phyloP scores from a whole-genome alignment of 2,113 vertebrate species.

The Aphyosemion australe region DNA sequence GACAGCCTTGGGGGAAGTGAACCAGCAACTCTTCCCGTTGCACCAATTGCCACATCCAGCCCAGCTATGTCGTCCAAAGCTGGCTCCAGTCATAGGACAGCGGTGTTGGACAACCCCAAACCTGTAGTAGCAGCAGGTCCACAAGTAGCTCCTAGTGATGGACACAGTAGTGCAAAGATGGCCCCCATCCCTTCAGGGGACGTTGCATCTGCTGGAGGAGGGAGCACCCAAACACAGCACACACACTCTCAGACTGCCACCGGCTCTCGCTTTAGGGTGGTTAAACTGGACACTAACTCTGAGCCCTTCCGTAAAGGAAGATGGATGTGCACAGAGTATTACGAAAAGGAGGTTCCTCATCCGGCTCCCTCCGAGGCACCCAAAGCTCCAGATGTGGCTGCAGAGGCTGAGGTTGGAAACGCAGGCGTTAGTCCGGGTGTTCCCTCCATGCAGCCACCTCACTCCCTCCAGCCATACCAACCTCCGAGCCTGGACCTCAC shows the following conservation, averaged over 20 bases:
- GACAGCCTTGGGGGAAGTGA: constrained; percentile 59
- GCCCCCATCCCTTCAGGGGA: constrained; percentile 24
- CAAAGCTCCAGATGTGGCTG: constrained; percentile 40
- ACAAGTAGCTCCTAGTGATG: constrained; percentile 19
- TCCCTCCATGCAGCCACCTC: constrained; percentile 46
- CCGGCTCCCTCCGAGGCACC: constrained; percentile 41
- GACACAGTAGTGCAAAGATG: constrained; percentile 34
- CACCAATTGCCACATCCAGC: constrained; percentile 44
- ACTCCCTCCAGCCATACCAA: constrained; percentile 65
- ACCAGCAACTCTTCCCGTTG: constrained; percentile 22
- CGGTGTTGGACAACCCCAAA: constrained; percentile 48
- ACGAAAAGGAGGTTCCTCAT: constrained; percentile 88
- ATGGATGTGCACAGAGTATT: constrained; percentile 96
- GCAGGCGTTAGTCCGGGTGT: constrained; percentile 29
- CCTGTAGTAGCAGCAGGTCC: constrained; percentile 25
- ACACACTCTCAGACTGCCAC: constrained; percentile 78
- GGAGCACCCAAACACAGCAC: constrained; percentile 67
- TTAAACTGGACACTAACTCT: constrained; percentile 94
- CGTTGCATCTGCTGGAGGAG: constrained; percentile 61
- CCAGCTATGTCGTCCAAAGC: constrained; percentile 41
- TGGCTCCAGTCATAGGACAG: constrained; percentile 26
- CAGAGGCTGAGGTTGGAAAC: constrained; percentile 71
- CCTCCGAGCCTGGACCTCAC: constrained; percentile 63
- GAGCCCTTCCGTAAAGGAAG: constrained; percentile 95
- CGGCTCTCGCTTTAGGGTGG: constrained; percentile 91